Evolutionary conservation across 2,797 vertebrate genomes (phyloP).

Genomic region (Bradypodion pumilum): DNA sequence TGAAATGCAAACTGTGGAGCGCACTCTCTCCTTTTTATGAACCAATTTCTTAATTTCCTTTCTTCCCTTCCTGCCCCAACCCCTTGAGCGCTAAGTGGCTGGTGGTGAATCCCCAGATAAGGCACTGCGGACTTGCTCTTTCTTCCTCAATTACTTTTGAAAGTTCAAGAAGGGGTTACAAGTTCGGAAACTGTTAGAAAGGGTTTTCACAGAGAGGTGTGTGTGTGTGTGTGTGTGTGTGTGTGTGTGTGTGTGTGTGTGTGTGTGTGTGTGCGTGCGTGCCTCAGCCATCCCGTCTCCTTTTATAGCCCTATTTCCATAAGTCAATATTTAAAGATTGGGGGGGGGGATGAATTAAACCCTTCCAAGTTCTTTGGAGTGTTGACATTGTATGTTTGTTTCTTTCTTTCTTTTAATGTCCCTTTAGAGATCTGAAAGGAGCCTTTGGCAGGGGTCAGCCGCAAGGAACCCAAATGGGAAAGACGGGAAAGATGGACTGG

Average conservation of each 20-base stretch:
- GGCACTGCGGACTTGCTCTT: background rate
- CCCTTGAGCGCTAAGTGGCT: background rate
- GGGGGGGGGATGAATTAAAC: background rate
- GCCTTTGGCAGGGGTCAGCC: background rate
- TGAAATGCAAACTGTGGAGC: background rate
- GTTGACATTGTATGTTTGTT: background rate
- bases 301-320: background rate
- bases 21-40: background rate
- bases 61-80: too few species aligned
- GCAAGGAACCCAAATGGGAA: too few species aligned
- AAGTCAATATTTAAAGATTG: conserved; percentile 14
- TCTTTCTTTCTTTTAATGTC: background rate
- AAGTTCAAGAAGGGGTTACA: background rate
- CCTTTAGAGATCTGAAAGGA: background rate
- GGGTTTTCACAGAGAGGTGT: background rate
- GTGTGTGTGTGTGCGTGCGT: too few species aligned
- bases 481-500: background rate
- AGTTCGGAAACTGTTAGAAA: background rate
- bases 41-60: background rate
- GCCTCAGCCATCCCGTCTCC: too few species aligned
- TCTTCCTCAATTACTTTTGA: background rate
- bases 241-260: too few species aligned
- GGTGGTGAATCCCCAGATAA: background rate
- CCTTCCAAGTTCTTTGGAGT: background rate
- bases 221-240: too few species aligned